Percentiles rank a stretch among this genome's conserved stretches.
Evolutionary conservation across 2,888 invertebrate genomes (phyloP).

Genomic region (Octonoba sinensis): DNA sequence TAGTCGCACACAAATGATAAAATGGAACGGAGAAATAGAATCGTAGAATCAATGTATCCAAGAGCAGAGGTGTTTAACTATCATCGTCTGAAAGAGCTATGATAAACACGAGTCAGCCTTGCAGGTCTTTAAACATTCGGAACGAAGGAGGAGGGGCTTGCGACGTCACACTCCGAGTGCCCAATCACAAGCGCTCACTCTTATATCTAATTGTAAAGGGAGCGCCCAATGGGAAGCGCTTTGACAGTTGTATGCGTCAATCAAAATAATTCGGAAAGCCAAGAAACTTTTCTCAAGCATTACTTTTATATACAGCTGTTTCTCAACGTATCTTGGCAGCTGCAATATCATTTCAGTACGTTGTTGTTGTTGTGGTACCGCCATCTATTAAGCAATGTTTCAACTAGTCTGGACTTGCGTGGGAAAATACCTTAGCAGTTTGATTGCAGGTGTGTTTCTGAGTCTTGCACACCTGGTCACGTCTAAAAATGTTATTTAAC

Average conservation of each 20-base stretch:
- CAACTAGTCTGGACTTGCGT: conserved; percentile 25
- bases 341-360: conserved; percentile 2
- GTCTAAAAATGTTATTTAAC: not conserved
- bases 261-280: conserved; percentile 8
- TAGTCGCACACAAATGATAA: not conserved
- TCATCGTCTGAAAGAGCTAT: not conserved
- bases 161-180: not conserved
- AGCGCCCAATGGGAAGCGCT: not conserved
- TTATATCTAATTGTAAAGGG: not conserved
- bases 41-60: conserved; percentile 12
- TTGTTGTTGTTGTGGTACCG: conserved; percentile 18
- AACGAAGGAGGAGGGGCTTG: conserved; percentile 1
- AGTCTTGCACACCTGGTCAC: conserved; percentile 46
- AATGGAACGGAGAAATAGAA: not conserved
- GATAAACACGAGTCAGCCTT: not conserved
- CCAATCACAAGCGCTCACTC: conserved; percentile 7
- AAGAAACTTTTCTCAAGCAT: conserved; percentile 6
- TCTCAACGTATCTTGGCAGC: conserved; percentile 18
- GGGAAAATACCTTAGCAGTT: conserved; percentile 32
- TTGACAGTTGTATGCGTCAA: conserved; percentile 32
- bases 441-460: conserved; percentile 37
- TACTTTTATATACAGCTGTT: conserved; percentile 37
- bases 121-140: conserved; percentile 2
- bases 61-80: not conserved
- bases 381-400: conserved; percentile 30